Percentiles rank a stretch among this genome's conserved stretches.
Evolutionary conservation across 2,888 invertebrate species (phyloP).

Genomic region (Invenusta paracnida): DNA sequence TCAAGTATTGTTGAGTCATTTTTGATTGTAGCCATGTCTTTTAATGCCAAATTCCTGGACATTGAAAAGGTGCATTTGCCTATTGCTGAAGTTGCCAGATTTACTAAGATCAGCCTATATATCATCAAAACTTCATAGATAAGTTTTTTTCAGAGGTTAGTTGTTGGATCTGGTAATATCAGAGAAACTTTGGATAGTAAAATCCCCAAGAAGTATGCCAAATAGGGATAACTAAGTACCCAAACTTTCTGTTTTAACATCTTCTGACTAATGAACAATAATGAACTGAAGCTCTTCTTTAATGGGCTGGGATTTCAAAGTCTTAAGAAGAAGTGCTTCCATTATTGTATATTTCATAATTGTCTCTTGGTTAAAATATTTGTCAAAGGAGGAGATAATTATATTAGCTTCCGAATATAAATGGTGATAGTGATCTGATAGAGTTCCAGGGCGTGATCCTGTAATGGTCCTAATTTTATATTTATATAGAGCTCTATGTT

Average conservation of each 20-base stretch:
- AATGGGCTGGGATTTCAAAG: neutral
- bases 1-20: neutral
- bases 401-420: neutral
- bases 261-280: neutral
- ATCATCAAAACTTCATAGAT: constrained; percentile 1
- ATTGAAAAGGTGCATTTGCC: constrained; percentile 18
- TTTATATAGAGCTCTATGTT: neutral
- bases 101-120: neutral
- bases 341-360: neutral
- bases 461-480: neutral
- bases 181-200: constrained; percentile 3
- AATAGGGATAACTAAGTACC: neutral
- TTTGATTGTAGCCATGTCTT: neutral
- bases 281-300: neutral
- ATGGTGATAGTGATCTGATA: neutral
- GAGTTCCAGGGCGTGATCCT: neutral
- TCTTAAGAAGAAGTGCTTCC: neutral
- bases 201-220: neutral
- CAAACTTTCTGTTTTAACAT: constrained; percentile 12
- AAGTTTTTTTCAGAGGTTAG: constrained; percentile 7
- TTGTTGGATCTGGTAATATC: constrained; percentile 5
- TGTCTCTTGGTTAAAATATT: constrained; percentile 12
- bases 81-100: constrained; percentile 23
- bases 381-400: neutral
- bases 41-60: neutral